phyloP scores from a whole-genome alignment of 2,797 vertebrate genomes.

The Acestrorhynchus altus region DNA sequence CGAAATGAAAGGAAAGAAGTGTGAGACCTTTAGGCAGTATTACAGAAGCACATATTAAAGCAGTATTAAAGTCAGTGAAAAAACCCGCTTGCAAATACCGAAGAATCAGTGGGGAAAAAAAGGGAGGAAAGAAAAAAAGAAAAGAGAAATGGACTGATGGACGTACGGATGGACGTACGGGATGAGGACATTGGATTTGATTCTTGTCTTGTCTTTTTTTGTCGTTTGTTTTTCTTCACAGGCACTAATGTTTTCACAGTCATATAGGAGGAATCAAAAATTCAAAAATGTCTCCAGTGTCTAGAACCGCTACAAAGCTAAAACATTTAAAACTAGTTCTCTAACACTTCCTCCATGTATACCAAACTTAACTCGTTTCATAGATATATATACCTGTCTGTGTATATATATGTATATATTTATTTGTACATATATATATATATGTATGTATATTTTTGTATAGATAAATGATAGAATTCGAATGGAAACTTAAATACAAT shows the following conservation, averaged over 20 bases:
- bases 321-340: constrained; percentile 88
- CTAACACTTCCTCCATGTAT: constrained; percentile 87
- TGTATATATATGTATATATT: constrained; percentile 78
- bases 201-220: constrained; percentile 69
- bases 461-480: constrained; percentile 82
- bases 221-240: constrained; percentile 79
- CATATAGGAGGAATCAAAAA: constrained; percentile 86
- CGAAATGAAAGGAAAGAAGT: neutral
- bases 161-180: constrained; percentile 57
- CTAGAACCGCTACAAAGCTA: constrained; percentile 87
- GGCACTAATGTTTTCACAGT: constrained; percentile 91
- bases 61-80: constrained; percentile 41
- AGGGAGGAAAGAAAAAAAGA: constrained; percentile 17
- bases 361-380: constrained; percentile 80
- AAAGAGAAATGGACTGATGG: neutral
- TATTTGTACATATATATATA: constrained; percentile 79
- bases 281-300: constrained; percentile 84
- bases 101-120: constrained; percentile 14
- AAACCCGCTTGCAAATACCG: constrained; percentile 7
- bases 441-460: constrained; percentile 83
- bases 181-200: constrained; percentile 79
- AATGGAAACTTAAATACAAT: constrained; percentile 81
- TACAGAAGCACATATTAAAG: constrained; percentile 48
- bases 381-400: constrained; percentile 79
- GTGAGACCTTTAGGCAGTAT: constrained; percentile 16